These are phyloP conservation scores for Butorides virescens DNA, from an alignment of 2,113 vertebrate genomes.

Conservation along the genomic window DNA sequence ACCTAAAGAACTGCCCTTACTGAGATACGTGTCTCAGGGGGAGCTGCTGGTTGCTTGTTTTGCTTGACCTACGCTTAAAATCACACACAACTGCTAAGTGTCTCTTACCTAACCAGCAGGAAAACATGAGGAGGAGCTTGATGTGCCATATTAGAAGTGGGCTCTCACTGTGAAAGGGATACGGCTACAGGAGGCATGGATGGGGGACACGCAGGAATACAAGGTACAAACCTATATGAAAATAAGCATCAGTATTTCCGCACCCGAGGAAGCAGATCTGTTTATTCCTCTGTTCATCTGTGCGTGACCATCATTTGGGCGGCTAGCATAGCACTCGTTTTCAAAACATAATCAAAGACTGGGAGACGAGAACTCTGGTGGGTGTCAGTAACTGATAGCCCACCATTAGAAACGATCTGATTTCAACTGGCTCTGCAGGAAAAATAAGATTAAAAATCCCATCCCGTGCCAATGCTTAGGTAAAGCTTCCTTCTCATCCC, in stretches of 20 bases:
- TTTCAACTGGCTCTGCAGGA: neutral
- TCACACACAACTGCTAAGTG: neutral
- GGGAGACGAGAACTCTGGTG: neutral
- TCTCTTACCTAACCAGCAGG: neutral
- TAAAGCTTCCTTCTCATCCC: neutral
- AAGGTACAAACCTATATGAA: neutral
- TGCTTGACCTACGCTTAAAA: neutral
- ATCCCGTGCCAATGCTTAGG: neutral
- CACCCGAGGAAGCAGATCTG: neutral
- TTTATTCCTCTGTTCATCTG: neutral
- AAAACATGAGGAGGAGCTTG: neutral
- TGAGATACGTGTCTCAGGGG: neutral
- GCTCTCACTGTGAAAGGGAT: neutral
- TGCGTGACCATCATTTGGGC: neutral
- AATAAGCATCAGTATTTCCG: neutral
- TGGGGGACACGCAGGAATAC: neutral
- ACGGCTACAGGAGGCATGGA: neutral
- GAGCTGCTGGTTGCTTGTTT: neutral
- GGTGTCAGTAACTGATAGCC: neutral
- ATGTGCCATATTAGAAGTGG: neutral
- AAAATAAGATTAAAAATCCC: neutral
- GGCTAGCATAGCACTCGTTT: neutral
- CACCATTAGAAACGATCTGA: neutral
- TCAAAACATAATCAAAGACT: neutral
- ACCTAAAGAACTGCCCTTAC: neutral